Evolutionary conservation across 2,888 invertebrate species (phyloP), one percentile per base, ranked within the genome.

Genomic region (Eubasilissa splendida): DNA sequence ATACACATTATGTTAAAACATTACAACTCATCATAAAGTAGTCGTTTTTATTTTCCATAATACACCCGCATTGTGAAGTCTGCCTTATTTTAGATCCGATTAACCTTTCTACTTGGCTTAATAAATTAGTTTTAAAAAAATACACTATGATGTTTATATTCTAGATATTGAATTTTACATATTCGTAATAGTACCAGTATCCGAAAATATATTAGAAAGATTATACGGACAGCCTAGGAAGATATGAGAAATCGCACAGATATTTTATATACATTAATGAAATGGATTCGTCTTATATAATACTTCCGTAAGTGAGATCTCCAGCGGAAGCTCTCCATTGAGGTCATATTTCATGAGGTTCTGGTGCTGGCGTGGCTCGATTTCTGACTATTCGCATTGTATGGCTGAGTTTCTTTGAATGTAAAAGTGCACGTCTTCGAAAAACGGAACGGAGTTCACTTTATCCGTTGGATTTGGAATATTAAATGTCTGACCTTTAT

Each of bases 341-440:
- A 78, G 77, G 59, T 71, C 74, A 79, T 81, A 77, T 83, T 80
- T 83, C 83, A 80, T 79, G 79, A 78, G 77, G 56, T 68, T 79
- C 83, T 83, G 83, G 65, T 68, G 83, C 83, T 83, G 83, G 79
- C 83, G 77, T 58, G 54, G 80, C 82, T 74, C 80, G 66, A 75
- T 65, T 65, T 31, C 70, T 60, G 68, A 59, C 65, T 52, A 42
- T 60, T 73, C 73, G 71, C 78, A 70, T 77, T 73, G 60, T 76
- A 77, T 73, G 77, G 66, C 63, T 33, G 50, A 76, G 50, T 74
- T 68, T 77, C 80, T 71, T 77, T 73, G 79, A 79, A 80, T 75
- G 56, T 66, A 71, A 81, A 80, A 83, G 79, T 81, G 80, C 76
- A 81, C 83, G 65, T 76, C 70, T 74, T 71, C 76, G 52, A 80